Conservation (phyloP, 2,113 vertebrate species). For the Seriola rivoliana region DNA sequence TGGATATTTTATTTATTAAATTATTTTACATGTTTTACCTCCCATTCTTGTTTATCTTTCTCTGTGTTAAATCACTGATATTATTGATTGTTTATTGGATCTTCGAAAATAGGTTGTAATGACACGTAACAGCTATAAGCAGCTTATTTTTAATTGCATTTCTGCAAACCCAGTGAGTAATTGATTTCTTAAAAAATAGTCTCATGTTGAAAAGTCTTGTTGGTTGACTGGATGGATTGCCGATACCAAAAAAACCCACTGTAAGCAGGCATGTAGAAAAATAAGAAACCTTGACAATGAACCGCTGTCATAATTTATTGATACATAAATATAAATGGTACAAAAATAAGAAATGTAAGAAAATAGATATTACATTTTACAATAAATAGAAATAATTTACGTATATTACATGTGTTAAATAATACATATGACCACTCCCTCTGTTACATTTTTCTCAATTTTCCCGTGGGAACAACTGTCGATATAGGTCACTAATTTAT, state of each 20-base stretch:
- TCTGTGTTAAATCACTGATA: constrained; percentile 1
- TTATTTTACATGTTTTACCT: constrained; percentile 73
- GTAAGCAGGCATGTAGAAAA: no score
- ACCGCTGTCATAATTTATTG: constrained; percentile 58
- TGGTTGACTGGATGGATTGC: no score
- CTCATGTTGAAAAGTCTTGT: background rate
- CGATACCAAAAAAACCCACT: no score
- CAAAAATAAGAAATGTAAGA: background rate
- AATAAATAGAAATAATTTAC: constrained; percentile 47
- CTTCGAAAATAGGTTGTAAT: background rate
- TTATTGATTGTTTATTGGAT: background rate
- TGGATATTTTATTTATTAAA: constrained; percentile 79
- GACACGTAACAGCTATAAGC: background rate
- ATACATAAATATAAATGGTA: constrained; percentile 18
- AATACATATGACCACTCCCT: background rate
- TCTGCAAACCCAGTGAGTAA: background rate
- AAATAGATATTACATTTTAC: no score
- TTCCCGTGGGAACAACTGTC: no score
- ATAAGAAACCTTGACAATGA: background rate
- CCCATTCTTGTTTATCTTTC: constrained; percentile 10
- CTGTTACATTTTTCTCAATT: no score
- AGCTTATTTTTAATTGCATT: background rate
- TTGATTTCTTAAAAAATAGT: background rate
- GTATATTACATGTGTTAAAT: background rate
- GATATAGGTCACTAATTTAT: no score